Evolutionary conservation across 2,888 invertebrate species (phyloP), one percentile per base, ranked within the genome.

Genomic region (Lasius fuliginosus): DNA sequence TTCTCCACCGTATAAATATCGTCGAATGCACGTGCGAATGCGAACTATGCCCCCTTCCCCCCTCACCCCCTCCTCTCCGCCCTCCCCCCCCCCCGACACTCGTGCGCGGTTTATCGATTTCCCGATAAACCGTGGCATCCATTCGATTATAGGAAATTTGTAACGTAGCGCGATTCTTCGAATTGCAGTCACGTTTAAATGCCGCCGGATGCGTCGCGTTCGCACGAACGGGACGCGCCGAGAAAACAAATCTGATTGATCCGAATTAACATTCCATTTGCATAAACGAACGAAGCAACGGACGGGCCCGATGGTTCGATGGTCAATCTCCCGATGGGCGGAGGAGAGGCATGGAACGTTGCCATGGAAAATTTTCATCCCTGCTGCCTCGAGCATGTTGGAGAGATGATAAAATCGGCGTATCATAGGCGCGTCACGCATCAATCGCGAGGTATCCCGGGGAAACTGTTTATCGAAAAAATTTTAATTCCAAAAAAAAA

Each of bases 11-110:
- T 64, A 84, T 82, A 79, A 83, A 82, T 81, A 77, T 84, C 82
- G 58, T 27, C 46, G 23, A 23, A 23, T 77, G 85, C 84, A 88
- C 88, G 75, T 79, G 89, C 83, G 83, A 88, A 88, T 83, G 64
- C 71, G 42, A 86, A 73, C 86, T 81, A 88, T 85, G 84, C 67
- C 18, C 40, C 64, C 18, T 18, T 1, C 6, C 0, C 46, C 1
- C 49, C 18, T 1, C 6, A 1, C 49, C 18, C 15, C 46, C 46
- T 18, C 18, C 5, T 23, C 18, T 12, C 6, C 6, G 0, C 1
- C 49, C 18, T 1, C 6, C 6, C 49, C 18, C 46, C 15, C 46
- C 46, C 49, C 18, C 5, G 30, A 0, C 23, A 23, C 30, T 33
- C 18, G 49, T 49, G 49, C 18, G 62, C 53, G 27, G 64, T 84